Evolutionary conservation across 2,888 invertebrate species (phyloP), one percentile per base, ranked within the genome.

Genomic region (Drosophila mulleri): DNA sequence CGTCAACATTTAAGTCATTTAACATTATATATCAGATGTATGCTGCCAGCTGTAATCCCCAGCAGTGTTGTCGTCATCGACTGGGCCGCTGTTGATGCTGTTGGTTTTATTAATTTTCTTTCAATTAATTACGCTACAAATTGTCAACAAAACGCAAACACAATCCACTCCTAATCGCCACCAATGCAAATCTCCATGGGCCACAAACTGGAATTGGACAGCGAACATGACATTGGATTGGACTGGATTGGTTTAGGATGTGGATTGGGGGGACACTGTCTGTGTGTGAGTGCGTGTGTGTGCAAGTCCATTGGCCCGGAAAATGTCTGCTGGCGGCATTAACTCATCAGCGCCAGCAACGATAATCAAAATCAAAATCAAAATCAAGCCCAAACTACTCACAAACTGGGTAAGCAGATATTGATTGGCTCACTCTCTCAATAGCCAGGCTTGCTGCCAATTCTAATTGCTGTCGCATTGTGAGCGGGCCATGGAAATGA

Each of bases 121-220:
- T 88, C 81, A 88, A 86, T 86, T 85, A 86, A 86, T 86, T 89
- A 88, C 73, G 72, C 77, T 85, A 78, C 88, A 85, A 83, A 88
- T 89, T 86, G 89, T 89, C 89, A 86, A 85, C 83, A 78, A 82
- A 80, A 70, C 72, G 68, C 54, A 86, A 70, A 76, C 80, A 42
- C 88, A 82, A 67, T 72, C 35, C 50, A 48, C 26, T 45, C 41
- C 62, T 64, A 72, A 71, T 79, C 54, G 64, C 67, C 64, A 62
- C 72, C 76, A 75, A 85, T 88, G 89, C 80, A 88, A 88, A 85
- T 88, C 85, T 85, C 89, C 41, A 57, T 72, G 67, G 89, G 70
- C 75, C 73, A 52, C 60, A 65, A 72, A 80, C 67, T 42, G 52
- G 41, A 82, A 66, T 67, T 63, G 73, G 73, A 71, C 85, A 87